Percentiles rank a stretch among this genome's conserved stretches.
Evolutionary conservation across 2,888 invertebrate species (phyloP).

Genomic region (Polyommatus icarus): DNA sequence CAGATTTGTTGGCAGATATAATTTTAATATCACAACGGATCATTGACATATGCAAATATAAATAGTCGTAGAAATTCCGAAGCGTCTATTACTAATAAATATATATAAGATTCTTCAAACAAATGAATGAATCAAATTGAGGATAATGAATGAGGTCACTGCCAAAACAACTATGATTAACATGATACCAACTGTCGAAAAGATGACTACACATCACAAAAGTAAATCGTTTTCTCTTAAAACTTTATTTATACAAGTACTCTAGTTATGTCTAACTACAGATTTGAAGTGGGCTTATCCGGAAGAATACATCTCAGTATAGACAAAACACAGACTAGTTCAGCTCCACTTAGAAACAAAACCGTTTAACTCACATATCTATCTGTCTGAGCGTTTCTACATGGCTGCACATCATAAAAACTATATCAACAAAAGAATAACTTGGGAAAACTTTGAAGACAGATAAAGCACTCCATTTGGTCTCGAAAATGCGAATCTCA

Average conservation of each 20-base stretch:
- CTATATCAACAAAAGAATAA: background rate
- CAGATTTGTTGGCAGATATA: background rate
- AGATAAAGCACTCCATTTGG: background rate
- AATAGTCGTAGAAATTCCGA: constrained; percentile 2
- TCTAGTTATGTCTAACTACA: background rate
- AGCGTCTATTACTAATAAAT: background rate
- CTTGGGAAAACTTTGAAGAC: background rate
- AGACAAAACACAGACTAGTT: constrained; percentile 7
- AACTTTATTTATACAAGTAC: background rate
- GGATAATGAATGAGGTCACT: background rate
- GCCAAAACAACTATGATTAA: no score
- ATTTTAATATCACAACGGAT: background rate
- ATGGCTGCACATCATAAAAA: constrained; percentile 8
- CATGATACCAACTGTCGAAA: no score
- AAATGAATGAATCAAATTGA: background rate
- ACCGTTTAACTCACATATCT: constrained; percentile 7
- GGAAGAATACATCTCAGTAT: background rate
- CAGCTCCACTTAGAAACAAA: constrained; percentile 15
- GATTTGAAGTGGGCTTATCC: background rate
- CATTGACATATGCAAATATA: constrained; percentile 14
- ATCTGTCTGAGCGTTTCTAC: constrained; percentile 4
- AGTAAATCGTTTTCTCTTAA: background rate
- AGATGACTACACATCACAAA: no score
- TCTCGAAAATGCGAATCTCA: background rate
- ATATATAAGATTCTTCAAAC: background rate